Conservation (phyloP, 2,113 vertebrate species). For the Nycticryphes semicollaris region DNA sequence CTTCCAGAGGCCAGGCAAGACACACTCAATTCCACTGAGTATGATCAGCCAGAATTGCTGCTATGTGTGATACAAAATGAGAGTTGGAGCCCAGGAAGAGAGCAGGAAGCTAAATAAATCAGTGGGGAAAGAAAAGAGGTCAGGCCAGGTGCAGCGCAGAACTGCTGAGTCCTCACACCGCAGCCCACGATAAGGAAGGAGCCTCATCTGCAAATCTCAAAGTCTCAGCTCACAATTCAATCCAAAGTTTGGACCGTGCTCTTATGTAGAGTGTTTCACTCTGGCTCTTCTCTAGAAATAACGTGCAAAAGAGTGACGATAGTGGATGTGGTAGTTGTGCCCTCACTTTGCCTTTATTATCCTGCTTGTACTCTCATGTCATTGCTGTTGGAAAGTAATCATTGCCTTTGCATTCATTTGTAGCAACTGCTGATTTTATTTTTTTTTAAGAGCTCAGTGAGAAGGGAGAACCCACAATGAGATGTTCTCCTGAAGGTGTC, state of each 20-base stretch:
- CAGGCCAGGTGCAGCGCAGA: constrained; percentile 50
- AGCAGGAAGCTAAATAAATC: constrained; percentile 52
- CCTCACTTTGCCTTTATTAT: background rate
- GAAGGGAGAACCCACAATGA: background rate
- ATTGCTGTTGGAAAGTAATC: background rate
- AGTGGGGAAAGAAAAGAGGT: background rate
- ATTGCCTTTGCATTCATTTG: fast-evolving
- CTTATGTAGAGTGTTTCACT: background rate
- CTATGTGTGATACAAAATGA: background rate
- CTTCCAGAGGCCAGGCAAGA: background rate
- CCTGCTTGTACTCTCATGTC: fast-evolving
- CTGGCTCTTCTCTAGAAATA: background rate
- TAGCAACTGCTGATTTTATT: background rate
- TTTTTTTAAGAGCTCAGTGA: background rate
- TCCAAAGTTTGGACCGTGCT: background rate
- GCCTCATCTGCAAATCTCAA: constrained; percentile 20
- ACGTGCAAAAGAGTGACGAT: background rate
- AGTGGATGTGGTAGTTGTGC: background rate
- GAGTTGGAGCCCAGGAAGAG: background rate
- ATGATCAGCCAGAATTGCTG: background rate
- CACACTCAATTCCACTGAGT: background rate
- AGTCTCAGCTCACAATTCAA: constrained; percentile 25
- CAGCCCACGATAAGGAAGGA: constrained; percentile 1
- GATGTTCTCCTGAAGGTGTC: background rate
- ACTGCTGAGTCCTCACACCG: constrained; percentile 48